phyloP scores from a whole-genome alignment of 2,113 vertebrate genomes.

The Chaetorhynchus papuensis region DNA sequence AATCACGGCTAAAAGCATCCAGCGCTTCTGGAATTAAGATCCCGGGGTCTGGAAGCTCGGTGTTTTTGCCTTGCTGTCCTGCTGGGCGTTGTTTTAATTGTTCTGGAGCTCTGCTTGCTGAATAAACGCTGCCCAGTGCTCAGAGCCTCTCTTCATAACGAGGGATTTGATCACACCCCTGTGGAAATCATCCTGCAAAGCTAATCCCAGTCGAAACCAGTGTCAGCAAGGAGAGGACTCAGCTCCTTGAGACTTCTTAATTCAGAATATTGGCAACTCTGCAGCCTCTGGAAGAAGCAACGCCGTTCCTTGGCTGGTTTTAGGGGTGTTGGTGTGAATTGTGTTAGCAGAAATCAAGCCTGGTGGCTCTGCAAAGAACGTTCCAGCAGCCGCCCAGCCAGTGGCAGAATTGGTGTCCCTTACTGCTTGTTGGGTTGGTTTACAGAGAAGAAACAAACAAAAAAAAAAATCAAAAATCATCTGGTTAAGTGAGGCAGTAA shows the following conservation, averaged over 20 bases:
- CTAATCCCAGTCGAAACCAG: background rate
- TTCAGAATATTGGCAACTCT: background rate
- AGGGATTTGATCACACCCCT: background rate
- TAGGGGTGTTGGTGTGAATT: background rate
- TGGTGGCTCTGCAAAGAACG: background rate
- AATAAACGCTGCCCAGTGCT: background rate
- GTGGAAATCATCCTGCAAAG: background rate
- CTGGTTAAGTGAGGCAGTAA: background rate
- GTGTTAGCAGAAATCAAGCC: background rate
- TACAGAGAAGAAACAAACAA: background rate
- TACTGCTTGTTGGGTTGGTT: background rate
- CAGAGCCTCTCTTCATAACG: accelerated
- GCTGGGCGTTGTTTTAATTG: background rate
- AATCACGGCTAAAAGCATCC: background rate
- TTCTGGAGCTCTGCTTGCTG: background rate
- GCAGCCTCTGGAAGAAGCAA: background rate
- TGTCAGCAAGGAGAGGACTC: background rate
- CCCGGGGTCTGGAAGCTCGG: background rate
- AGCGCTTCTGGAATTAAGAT: background rate
- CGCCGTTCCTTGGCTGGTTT: accelerated
- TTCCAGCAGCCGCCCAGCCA: background rate
- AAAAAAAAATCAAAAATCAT: background rate
- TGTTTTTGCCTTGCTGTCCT: background rate
- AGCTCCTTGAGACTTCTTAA: background rate
- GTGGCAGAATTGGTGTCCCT: background rate